Evolutionary conservation across 2,797 vertebrate species (phyloP).

Genomic region (Pygocentrus nattereri): DNA sequence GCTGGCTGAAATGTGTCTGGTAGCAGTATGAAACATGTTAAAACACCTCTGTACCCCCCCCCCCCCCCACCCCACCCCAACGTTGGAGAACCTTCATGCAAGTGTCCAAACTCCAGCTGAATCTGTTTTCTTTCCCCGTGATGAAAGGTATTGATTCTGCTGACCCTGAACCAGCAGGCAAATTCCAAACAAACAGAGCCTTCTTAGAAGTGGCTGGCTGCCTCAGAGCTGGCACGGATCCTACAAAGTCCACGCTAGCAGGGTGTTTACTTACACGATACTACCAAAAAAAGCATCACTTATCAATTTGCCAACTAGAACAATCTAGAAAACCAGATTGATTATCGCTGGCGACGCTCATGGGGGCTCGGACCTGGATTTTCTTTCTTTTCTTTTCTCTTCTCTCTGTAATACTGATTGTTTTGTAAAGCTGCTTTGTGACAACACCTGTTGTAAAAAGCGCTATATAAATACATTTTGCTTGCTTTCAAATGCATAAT

Average conservation of each 20-base stretch:
- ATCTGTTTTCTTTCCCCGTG: slow-evolving; percentile 59
- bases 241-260: slow-evolving; percentile 56
- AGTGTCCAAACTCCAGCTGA: slow-evolving; percentile 59
- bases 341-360: no score
- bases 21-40: no score
- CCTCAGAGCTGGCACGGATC: slow-evolving; percentile 49
- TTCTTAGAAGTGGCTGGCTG: slow-evolving; percentile 52
- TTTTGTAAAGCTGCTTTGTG: no score
- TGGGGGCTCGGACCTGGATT: no score
- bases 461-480: no score
- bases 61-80: no score
- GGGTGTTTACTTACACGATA: background rate
- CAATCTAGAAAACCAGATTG: background rate
- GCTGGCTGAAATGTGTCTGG: background rate
- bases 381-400: no score
- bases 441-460: no score
- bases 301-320: background rate
- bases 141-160: slow-evolving; percentile 74
- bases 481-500: no score
- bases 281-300: background rate
- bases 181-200: slow-evolving; percentile 63
- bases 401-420: no score
- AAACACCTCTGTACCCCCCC: no score
- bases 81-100: slow-evolving; percentile 16
- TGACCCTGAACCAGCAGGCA: slow-evolving; percentile 69